Base-by-base conservation (phyloP, 2,113 vertebrate species). In the Ictalurus punctatus region DNA sequence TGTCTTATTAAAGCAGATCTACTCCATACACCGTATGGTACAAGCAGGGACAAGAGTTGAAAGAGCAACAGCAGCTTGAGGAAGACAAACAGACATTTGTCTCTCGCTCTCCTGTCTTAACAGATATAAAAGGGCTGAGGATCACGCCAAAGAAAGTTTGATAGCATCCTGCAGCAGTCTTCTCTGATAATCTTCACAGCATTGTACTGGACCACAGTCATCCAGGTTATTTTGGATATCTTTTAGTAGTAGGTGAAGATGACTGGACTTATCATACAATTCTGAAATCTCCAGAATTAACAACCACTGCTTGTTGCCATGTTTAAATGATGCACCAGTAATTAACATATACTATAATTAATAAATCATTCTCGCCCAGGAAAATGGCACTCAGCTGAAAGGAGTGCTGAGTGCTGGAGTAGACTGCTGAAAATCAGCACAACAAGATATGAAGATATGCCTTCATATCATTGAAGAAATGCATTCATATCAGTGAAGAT, bases 1-100 rank as follows among this genome's bases (percentile, higher is more conserved):
- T 56, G 21, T 90, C 48, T 90, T 84, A 91, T 81, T 48, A 90
- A 92, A 90, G 88, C 59, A 84, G 52, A 44, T 44, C 37, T 69
- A 69, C 74, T 79, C 80, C 74, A 25, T 40, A 21, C 67, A 61
- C 63, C 61, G 65, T 67, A 76, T 9, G 12, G 76, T 12, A 30
- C 30, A 81, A 54, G 52, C 34, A 73, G 44, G 44, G 87, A 71
- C 69, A 61, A 40, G 69, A 56, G 27, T 52, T 79, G 69, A 37
- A 83, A 30, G 56, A 30, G 59, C 6, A 34, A 17, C 14, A 30
- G 48, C 48, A 65, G 40, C 25, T n/a, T 54, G 30, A 52, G n/a
- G 58, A 80, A 34, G 85, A 71, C 67, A 73, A 85, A 87, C 81
- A 34, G 54, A 88, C 84, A 40, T 90, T 44, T 71, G 54, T 73